Percentiles rank a stretch among this genome's conserved stretches.
Evolutionary conservation across 2,797 vertebrate genomes (phyloP).

Genomic region (Hipposideros larvatus): DNA sequence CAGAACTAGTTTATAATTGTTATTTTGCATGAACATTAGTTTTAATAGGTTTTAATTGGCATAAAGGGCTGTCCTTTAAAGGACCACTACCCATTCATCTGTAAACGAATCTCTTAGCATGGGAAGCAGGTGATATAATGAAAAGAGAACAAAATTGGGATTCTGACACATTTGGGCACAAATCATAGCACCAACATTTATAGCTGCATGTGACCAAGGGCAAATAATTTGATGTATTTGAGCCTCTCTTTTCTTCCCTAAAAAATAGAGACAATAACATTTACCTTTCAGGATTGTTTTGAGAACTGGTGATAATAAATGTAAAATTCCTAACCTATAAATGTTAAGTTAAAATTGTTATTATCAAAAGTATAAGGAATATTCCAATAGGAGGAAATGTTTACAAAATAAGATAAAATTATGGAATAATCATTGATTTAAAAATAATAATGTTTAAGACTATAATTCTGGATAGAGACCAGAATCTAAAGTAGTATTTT

Average conservation of each 20-base stretch:
- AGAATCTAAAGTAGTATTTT: neutral
- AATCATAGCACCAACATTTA: neutral
- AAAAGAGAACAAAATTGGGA: neutral
- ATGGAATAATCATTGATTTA: neutral
- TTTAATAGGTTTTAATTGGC: neutral
- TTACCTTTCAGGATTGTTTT: neutral
- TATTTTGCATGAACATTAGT: neutral
- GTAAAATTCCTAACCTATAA: neutral
- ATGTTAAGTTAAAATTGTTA: neutral
- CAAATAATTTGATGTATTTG: neutral
- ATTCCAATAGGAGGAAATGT: slow-evolving; percentile 36
- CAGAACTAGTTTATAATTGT: slow-evolving; percentile 22
- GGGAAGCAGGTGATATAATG: neutral
- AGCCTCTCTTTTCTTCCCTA: neutral
- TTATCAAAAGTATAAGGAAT: slow-evolving; percentile 18
- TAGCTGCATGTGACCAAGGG: neutral
- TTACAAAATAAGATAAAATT: slow-evolving; percentile 49
- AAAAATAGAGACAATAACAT: neutral
- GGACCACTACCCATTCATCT: neutral
- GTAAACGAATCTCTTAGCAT: neutral
- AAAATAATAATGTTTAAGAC: slow-evolving; percentile 25
- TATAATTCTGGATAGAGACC: neutral
- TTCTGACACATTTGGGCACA: neutral
- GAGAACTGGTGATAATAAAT: neutral
- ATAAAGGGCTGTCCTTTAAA: neutral